Conservation (phyloP, 2,113 vertebrate species). For the Mesocricetus auratus region DNA sequence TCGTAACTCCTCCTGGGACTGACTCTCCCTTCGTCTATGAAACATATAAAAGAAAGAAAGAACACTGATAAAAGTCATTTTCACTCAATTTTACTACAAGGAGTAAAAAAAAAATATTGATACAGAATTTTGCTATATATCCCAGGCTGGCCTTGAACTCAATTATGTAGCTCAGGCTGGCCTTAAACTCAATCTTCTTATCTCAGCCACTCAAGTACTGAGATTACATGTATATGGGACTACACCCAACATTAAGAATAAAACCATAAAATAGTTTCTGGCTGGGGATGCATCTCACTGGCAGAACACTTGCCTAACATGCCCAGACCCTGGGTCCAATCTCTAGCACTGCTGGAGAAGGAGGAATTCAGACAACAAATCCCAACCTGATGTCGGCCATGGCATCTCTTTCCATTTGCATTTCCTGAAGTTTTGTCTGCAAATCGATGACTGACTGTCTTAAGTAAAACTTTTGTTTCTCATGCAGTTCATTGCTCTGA, state of each 20-base stretch:
- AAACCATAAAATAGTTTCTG: background rate
- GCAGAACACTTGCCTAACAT: background rate
- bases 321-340: background rate
- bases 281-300: background rate
- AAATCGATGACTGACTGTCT: constrained; percentile 84
- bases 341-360: background rate
- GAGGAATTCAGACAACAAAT: background rate
- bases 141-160: background rate
- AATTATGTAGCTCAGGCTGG: background rate
- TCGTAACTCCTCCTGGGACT: constrained; percentile 86
- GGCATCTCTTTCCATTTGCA: constrained; percentile 85
- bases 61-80: background rate
- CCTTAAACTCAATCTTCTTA: background rate
- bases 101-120: background rate
- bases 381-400: constrained; percentile 88
- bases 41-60: constrained; percentile 61
- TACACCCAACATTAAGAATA: background rate
- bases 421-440: constrained; percentile 87
- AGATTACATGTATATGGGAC: background rate
- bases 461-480: constrained; percentile 83
- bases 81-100: constrained; percentile 34
- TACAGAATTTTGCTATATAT: background rate
- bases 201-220: background rate
- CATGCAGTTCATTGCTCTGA: constrained; percentile 83
- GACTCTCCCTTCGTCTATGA: constrained; percentile 87